phyloP scores from a whole-genome alignment of 2,797 vertebrate genomes.

The Acipenser ruthenus region DNA sequence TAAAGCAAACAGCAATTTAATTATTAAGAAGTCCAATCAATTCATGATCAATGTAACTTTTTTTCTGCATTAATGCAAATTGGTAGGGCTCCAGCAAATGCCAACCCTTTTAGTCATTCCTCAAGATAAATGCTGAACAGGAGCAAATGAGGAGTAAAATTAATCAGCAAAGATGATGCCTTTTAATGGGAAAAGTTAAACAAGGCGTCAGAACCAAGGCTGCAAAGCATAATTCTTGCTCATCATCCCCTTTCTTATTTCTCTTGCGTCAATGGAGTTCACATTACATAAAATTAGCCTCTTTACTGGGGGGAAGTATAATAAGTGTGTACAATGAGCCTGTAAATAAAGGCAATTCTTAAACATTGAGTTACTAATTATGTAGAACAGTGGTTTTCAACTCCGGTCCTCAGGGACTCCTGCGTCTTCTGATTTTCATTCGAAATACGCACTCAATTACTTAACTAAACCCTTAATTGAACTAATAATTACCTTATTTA shows the following conservation, averaged over 20 bases:
- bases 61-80: background rate
- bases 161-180: background rate
- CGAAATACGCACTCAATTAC: too few species aligned
- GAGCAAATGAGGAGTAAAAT: background rate
- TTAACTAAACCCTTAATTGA: too few species aligned
- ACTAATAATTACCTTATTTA: too few species aligned
- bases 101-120: background rate
- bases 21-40: background rate
- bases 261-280: background rate
- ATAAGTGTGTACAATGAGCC: background rate
- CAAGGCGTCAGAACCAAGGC: background rate
- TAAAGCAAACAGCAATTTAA: too few species aligned
- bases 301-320: background rate
- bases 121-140: background rate
- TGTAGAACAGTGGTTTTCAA: background rate
- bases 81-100: background rate
- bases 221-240: background rate
- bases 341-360: background rate
- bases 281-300: background rate
- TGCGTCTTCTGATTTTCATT: too few species aligned
- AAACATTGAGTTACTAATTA: background rate
- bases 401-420: too few species aligned
- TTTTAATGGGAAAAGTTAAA: background rate
- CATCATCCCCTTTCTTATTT: background rate
- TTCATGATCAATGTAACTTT: background rate